These are phyloP conservation scores for Spondyliosoma cantharus DNA, from an alignment of 2,797 vertebrate genomes.

Conservation along the genomic window DNA sequence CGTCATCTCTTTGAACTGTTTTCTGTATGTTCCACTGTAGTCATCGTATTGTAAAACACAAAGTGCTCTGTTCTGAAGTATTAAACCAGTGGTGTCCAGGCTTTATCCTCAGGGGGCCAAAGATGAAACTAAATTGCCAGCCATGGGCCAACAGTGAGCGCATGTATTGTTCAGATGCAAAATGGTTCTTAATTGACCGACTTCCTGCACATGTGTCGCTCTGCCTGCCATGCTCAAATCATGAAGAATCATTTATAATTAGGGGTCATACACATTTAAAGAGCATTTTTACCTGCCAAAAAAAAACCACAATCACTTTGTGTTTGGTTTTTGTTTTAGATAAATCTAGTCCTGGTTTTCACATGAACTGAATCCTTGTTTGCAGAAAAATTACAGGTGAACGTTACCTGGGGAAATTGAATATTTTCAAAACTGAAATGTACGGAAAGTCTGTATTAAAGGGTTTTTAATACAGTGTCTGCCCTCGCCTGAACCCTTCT, in stretches of 20 bases:
- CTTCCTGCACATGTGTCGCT: no score
- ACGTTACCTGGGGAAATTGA: not conserved
- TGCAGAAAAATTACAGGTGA: conserved; percentile 2
- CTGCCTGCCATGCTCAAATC: no score
- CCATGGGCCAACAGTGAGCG: no score
- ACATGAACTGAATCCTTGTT: not conserved
- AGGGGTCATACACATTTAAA: no score
- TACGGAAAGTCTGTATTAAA: conserved; percentile 22
- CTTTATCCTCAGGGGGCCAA: conserved; percentile 3
- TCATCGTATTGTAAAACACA: conserved; percentile 41
- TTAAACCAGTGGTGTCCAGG: conserved; percentile 28
- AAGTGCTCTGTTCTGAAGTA: conserved; percentile 28
- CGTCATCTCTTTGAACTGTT: conserved; percentile 55
- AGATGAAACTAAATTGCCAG: not conserved
- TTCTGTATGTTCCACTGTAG: conserved; percentile 24
- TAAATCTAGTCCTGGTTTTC: not conserved
- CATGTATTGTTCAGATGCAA: no score
- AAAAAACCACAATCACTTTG: not conserved
- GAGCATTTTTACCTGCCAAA: no score
- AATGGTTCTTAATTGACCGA: no score
- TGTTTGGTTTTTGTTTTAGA: conserved; percentile 13
- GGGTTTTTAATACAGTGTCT: conserved; percentile 23
- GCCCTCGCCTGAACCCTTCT: conserved; percentile 23
- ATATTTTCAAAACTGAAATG: conserved; percentile 1
- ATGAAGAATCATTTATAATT: no score